Percentiles rank a stretch among this genome's conserved stretches.
These are phyloP conservation scores for Allobates femoralis DNA, from an alignment of 2,797 vertebrate genomes.

Conservation along the genomic window DNA sequence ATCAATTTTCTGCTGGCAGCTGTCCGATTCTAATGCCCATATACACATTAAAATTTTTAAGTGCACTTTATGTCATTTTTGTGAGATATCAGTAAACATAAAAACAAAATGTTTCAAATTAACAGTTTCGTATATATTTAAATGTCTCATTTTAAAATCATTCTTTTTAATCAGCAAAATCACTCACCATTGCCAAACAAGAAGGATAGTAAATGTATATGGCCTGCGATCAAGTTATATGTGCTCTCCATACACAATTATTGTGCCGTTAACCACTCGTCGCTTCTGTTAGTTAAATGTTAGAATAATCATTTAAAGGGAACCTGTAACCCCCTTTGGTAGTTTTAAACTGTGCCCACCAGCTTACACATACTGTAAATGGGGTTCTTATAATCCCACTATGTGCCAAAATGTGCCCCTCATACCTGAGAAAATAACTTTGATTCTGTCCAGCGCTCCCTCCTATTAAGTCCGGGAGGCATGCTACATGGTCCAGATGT, in stretches of 20 bases:
- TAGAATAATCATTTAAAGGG: conserved; percentile 21
- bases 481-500: too few relatives aligned
- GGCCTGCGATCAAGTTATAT: conserved; percentile 35
- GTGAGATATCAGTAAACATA: conserved; percentile 44
- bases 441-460: too few relatives aligned
- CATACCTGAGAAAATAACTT: too few relatives aligned
- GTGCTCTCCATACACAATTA: conserved; percentile 8
- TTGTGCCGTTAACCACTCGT: conserved; percentile 30
- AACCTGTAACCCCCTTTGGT: too few relatives aligned
- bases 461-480: too few relatives aligned
- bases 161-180: conserved; percentile 39
- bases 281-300: not conserved
- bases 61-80: conserved; percentile 29
- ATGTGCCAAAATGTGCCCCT: too few relatives aligned
- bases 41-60: conserved; percentile 54
- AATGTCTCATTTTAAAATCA: conserved; percentile 39
- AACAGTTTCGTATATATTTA: conserved; percentile 46
- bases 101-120: conserved; percentile 49
- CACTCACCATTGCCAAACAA: conserved; percentile 14
- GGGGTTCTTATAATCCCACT: too few relatives aligned
- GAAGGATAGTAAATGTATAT: conserved; percentile 27
- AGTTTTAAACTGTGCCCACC: too few relatives aligned
- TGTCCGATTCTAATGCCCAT: conserved; percentile 17
- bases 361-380: too few relatives aligned
- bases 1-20: conserved; percentile 50